Conservation (phyloP, 2,888 invertebrate species). For the Eulithis prunata region DNA sequence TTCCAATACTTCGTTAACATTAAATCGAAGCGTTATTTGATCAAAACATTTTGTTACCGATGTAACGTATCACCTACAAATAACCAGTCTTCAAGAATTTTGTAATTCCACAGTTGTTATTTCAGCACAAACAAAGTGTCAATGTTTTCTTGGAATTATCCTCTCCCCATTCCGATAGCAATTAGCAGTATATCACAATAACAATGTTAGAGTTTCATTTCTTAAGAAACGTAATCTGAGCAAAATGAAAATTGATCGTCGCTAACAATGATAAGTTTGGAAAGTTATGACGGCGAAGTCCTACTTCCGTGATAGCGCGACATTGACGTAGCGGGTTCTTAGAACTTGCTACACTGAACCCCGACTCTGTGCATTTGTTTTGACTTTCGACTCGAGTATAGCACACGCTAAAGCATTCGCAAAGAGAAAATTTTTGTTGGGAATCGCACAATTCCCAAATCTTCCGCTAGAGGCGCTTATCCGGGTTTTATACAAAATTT, state of each 20-base stretch:
- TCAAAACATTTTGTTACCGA: no score
- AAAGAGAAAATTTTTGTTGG: no score
- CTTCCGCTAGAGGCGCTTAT: no score
- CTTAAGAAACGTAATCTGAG: constrained; percentile 70
- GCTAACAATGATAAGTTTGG: constrained; percentile 79
- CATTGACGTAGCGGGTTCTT: constrained; percentile 41
- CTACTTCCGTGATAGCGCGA: constrained; percentile 48
- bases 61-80: no score
- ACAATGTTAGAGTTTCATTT: constrained; percentile 53
- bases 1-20: no score
- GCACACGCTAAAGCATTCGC: no score
- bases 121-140: constrained; percentile 47
- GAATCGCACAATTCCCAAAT: no score
- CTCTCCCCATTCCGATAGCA: constrained; percentile 25
- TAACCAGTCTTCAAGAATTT: no score
- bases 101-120: not conserved
- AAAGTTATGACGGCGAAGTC: constrained; percentile 75
- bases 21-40: no score
- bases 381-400: no score
- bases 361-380: no score
- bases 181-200: constrained; percentile 45
- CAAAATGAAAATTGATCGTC: constrained; percentile 81
- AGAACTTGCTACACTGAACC: not conserved
- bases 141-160: constrained; percentile 17
- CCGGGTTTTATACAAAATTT: no score